Evolutionary conservation across 2,888 invertebrate genomes (phyloP).

Genomic region (Noctua janthe): DNA sequence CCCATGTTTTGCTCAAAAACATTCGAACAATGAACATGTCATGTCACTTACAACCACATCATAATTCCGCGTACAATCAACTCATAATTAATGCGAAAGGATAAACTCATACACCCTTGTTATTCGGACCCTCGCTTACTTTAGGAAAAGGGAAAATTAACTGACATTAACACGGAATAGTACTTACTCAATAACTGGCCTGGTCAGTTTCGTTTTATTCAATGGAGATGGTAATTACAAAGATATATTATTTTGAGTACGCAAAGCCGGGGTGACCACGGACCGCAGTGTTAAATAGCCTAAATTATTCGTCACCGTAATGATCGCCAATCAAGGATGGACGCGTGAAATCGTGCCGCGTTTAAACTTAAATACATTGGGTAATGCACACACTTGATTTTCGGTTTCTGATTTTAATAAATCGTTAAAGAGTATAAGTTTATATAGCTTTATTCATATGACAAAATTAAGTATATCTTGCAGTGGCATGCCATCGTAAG

Average conservation of each 20-base stretch:
- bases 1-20: slow-evolving; percentile 33
- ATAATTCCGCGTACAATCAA: slow-evolving; percentile 54
- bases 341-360: slow-evolving; percentile 28
- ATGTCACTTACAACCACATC: slow-evolving; percentile 50
- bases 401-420: slow-evolving; percentile 14
- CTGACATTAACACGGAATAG: slow-evolving; percentile 67
- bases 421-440: neutral
- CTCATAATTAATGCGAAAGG: slow-evolving; percentile 63
- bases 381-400: slow-evolving; percentile 18
- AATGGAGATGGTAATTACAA: slow-evolving; percentile 59
- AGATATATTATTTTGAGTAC: slow-evolving; percentile 60
- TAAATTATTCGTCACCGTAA: slow-evolving; percentile 59
- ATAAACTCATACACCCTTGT: slow-evolving; percentile 57
- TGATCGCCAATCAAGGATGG: slow-evolving; percentile 57
- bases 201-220: slow-evolving; percentile 60
- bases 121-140: slow-evolving; percentile 56
- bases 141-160: slow-evolving; percentile 60
- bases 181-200: slow-evolving; percentile 65
- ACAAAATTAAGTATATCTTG: neutral
- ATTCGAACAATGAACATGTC: slow-evolving; percentile 54
- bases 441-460: neutral
- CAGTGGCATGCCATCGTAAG: neutral
- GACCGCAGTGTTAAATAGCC: slow-evolving; percentile 53
- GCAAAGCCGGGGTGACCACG: slow-evolving; percentile 44
- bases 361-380: slow-evolving; percentile 32